Evolutionary conservation across 2,888 invertebrate species (phyloP).

Genomic region (Eupelmus urozonus): DNA sequence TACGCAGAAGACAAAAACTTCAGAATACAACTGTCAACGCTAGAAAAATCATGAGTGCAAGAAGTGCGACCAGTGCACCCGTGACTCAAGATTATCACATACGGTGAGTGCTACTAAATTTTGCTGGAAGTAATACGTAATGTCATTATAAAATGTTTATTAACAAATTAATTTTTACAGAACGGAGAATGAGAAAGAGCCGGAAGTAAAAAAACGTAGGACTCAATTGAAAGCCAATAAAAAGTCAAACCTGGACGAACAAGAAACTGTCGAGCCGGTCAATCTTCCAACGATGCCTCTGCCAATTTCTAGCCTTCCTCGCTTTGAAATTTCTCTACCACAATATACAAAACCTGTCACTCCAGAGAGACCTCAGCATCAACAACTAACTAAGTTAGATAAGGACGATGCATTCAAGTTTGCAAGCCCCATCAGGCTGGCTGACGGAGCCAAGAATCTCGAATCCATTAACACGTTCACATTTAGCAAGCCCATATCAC

Average conservation of each 20-base stretch:
- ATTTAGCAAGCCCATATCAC: conserved; percentile 79
- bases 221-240: conserved; percentile 73
- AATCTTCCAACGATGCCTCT: conserved; percentile 80
- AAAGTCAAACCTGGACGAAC: conserved; percentile 70
- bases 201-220: conserved; percentile 62
- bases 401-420: conserved; percentile 70
- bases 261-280: conserved; percentile 76
- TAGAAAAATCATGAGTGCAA: conserved; percentile 80
- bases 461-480: conserved; percentile 79
- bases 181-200: conserved; percentile 69
- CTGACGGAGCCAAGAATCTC: conserved; percentile 75
- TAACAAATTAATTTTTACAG: conserved; percentile 58
- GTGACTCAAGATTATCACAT: conserved; percentile 70
- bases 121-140: neutral
- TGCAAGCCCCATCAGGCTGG: conserved; percentile 78
- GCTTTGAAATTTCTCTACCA: conserved; percentile 79
- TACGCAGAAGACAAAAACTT: conserved; percentile 81
- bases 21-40: conserved; percentile 82
- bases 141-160: neutral
- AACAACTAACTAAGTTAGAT: neutral
- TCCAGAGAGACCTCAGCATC: conserved; percentile 50
- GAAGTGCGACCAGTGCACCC: conserved; percentile 64
- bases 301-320: conserved; percentile 80
- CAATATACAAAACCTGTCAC: conserved; percentile 65
- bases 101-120: conserved; percentile 62